phyloP scores from a whole-genome alignment of 2,797 vertebrate species.

The Geotrypetes seraphini region DNA sequence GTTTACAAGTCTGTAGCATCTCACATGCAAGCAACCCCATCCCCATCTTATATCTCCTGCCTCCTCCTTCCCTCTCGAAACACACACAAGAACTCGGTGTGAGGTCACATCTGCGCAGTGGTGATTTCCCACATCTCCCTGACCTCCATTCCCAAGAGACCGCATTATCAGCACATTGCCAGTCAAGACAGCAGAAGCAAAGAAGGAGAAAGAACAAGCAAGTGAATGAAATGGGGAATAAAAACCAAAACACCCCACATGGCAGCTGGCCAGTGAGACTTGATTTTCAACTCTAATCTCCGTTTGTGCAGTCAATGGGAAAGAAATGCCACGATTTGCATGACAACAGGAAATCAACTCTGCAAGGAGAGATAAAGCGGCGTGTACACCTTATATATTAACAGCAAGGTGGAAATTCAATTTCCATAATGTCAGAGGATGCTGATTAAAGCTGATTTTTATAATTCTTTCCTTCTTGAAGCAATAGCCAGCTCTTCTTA shows the following conservation, averaged over 20 bases:
- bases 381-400: constrained; percentile 38
- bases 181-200: constrained; percentile 18
- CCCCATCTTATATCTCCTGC: too few species aligned
- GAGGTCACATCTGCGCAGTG: constrained; percentile 8
- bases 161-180: constrained; percentile 7
- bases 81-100: too few species aligned
- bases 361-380: constrained; percentile 57
- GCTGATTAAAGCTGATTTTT: constrained; percentile 46
- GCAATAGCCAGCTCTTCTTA: constrained; percentile 29
- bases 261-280: constrained; percentile 56
- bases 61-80: not conserved
- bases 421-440: constrained; percentile 41
- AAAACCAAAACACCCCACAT: constrained; percentile 34
- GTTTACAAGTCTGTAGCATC: not conserved
- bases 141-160: not conserved
- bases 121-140: not conserved
- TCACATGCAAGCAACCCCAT: not conserved
- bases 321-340: constrained; percentile 64
- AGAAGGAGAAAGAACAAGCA: constrained; percentile 11
- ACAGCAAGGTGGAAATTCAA: constrained; percentile 43
- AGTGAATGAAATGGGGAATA: constrained; percentile 16
- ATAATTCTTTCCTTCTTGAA: constrained; percentile 36
- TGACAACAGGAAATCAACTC: constrained; percentile 63
- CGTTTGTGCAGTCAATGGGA: constrained; percentile 46
- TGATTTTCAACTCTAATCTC: constrained; percentile 57